phyloP scores from a whole-genome alignment of 2,888 invertebrate genomes.

The Ischnus inquisitorius region DNA sequence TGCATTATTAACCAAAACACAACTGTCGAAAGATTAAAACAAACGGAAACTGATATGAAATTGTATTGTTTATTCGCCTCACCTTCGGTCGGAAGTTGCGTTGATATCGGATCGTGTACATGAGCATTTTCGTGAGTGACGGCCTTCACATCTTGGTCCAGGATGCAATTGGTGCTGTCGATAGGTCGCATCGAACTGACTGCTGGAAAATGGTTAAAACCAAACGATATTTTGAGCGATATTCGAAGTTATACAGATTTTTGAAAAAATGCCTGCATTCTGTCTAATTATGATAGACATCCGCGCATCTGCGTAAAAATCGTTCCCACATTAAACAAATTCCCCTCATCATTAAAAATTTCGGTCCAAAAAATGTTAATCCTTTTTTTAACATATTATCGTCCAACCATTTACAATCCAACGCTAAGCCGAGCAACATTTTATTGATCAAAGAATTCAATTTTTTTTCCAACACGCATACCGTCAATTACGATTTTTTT shows the following conservation, averaged over 20 bases:
- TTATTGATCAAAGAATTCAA: neutral
- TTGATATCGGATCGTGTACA: conserved; percentile 91
- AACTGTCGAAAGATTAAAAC: no score
- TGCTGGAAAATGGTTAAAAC: conserved; percentile 88
- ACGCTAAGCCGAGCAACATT: neutral
- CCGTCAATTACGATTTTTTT: neutral
- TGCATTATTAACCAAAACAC: no score
- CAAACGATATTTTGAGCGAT: conserved; percentile 31
- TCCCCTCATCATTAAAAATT: no score
- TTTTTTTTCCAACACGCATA: neutral
- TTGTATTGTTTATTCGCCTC: conserved; percentile 73
- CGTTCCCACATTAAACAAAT: no score
- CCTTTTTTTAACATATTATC: conserved; percentile 29
- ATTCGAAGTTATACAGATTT: neutral
- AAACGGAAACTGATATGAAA: neutral
- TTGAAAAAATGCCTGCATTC: no score
- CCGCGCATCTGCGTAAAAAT: no score
- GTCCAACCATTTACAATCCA: neutral
- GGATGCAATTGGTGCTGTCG: conserved; percentile 95
- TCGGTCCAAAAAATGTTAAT: no score
- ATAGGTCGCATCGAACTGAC: conserved; percentile 96
- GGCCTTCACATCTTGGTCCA: conserved; percentile 95
- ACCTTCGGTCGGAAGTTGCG: conserved; percentile 91
- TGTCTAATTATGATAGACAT: no score
- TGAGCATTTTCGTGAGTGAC: conserved; percentile 94